Evolutionary conservation across 2,888 invertebrate genomes (phyloP).

Genomic region (Nephrocerus scutellatus): DNA sequence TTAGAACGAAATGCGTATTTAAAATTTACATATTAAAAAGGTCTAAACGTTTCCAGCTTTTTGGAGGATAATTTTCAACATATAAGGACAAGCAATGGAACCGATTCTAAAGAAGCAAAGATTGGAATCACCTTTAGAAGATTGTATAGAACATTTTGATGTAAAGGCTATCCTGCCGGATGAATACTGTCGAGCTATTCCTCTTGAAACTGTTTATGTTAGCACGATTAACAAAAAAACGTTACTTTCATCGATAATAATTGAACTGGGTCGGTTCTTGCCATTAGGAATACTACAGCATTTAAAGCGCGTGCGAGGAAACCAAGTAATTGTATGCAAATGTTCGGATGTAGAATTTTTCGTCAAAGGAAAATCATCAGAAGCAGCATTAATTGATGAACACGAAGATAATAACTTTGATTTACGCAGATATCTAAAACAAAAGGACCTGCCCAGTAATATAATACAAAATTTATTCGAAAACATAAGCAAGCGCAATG

Average conservation of each 20-base stretch:
- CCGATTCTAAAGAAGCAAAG: no score
- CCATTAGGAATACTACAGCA: conserved; percentile 58
- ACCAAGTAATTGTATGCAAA: conserved; percentile 53
- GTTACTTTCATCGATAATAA: conserved; percentile 57
- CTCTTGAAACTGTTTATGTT: conserved; percentile 54
- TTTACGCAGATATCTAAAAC: conserved; percentile 13
- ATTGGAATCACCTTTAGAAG: no score
- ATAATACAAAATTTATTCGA: conserved; percentile 26
- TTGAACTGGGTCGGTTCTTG: conserved; percentile 52
- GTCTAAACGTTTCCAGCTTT: no score
- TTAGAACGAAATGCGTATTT: no score
- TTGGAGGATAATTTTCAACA: no score
- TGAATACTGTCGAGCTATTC: conserved; percentile 50
- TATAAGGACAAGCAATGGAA: no score
- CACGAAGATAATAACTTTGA: background rate
- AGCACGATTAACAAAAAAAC: conserved; percentile 57
- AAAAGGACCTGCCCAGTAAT: conserved; percentile 15
- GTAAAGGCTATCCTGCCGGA: conserved; percentile 53
- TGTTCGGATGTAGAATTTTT: conserved; percentile 1
- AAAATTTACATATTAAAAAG: no score
- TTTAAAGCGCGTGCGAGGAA: conserved; percentile 64
- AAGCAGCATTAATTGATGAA: background rate
- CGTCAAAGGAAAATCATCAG: background rate
- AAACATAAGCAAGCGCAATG: conserved; percentile 51
- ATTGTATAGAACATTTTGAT: no score